phyloP scores from a whole-genome alignment of 1,140 invertebrate species.

The Brachionus plicatilis region DNA sequence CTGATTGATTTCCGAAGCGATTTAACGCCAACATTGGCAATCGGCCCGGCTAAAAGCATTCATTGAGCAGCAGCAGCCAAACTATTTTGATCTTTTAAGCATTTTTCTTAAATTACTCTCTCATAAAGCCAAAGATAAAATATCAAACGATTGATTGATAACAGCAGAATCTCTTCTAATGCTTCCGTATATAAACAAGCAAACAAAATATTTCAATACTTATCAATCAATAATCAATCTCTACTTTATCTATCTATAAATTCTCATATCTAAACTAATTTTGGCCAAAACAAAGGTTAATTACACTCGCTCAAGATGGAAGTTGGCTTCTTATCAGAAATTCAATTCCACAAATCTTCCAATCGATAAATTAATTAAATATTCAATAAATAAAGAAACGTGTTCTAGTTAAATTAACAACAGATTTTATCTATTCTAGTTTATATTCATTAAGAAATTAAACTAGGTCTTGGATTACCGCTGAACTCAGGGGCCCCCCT shows the following conservation, averaged over 20 bases:
- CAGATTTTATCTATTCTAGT: slow-evolving; percentile 6
- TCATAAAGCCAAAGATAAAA: slow-evolving; percentile 6
- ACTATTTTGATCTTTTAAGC: neutral
- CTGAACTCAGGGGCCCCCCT: neutral
- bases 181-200: neutral
- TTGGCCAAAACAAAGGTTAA: neutral
- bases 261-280: neutral
- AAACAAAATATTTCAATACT: slow-evolving; percentile 8
- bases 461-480: slow-evolving; percentile 12
- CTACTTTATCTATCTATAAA: neutral
- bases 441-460: slow-evolving; percentile 23
- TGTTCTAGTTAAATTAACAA: slow-evolving; percentile 10
- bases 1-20: neutral
- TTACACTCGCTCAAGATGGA: neutral
- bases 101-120: neutral
- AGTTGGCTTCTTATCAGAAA: slow-evolving; percentile 13
- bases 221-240: slow-evolving; percentile 34
- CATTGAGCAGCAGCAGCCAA: neutral
- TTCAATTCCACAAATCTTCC: neutral
- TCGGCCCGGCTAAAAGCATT: neutral
- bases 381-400: slow-evolving; percentile 10
- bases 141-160: slow-evolving; percentile 31
- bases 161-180: neutral
- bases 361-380: slow-evolving; percentile 32
- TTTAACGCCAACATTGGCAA: neutral